Evolutionary conservation across 2,113 vertebrate species (phyloP), one percentile per base, ranked within the genome.

Genomic region (Willisornis vidua): DNA sequence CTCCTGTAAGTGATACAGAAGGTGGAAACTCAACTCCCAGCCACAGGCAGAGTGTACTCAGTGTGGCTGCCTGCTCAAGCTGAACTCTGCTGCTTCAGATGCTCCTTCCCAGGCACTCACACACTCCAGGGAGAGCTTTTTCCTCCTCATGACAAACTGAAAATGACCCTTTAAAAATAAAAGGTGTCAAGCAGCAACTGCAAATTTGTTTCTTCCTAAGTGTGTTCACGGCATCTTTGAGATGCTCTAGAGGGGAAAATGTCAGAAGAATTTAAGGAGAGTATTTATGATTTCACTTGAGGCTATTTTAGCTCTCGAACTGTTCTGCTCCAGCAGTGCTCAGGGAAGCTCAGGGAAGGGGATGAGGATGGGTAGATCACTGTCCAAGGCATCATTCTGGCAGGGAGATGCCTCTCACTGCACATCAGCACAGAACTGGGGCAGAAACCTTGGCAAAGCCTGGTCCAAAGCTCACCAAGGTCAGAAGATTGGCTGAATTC

Each of bases 1-100:
- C 89, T 81, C 66, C 74, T 91, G 39, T 12, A 26, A 59, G 63
- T 2, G 63, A 90, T 14, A 62, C 75, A 88, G 87, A 72, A 61
- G 83, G 84, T 93, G 94, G 87, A 89, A 91, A 74, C 43, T 89
- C 80, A 67, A 89, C 7, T 65, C 77, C 48, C 82, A 63, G 59
- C 4, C 80, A 46, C 59, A 66, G 0, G 31, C 70, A 63, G 63
- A 33, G n/a, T 4, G 31, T 11, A 83, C 35, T 48, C 76, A 66
- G 89, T 13, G 73, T 12, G 52, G 33, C 43, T 46, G 91, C 39
- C 66, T 65, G 85, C 17, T 76, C 10, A 19, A 73, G 72, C 79
- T 91, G 71, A 77, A 17, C 78, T 43, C 74, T 25, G 49, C 14
- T 84, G 4, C 81, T 73, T 73, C 61, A n/a, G 80, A 85, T 41